Evolutionary conservation across 2,888 invertebrate genomes (phyloP).

Genomic region (Ormyrus labotus): DNA sequence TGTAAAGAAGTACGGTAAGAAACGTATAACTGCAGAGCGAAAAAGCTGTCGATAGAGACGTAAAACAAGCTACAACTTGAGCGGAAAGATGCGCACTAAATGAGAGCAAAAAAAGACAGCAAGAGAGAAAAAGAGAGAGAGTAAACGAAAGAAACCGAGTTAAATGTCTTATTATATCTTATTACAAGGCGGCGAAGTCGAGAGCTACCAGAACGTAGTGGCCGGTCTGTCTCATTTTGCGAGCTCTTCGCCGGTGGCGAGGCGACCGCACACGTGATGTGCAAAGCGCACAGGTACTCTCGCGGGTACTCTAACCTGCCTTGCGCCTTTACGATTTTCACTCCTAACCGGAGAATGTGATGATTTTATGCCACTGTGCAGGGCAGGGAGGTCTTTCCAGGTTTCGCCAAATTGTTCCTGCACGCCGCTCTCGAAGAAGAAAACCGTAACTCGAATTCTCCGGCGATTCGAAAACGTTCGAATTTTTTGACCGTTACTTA

Average conservation of each 20-base stretch:
- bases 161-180: conserved; percentile 51
- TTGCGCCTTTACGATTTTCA: conserved; percentile 20
- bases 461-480: too few species aligned
- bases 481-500: too few species aligned
- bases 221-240: conserved; percentile 59
- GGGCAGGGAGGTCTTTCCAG: too few species aligned
- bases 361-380: too few species aligned
- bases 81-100: not conserved
- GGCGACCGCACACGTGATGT: not conserved
- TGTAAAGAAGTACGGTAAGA: too few species aligned
- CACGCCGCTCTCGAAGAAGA: too few species aligned
- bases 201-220: not conserved
- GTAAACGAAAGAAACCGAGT: conserved; percentile 37
- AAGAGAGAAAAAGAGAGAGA: conserved; percentile 1
- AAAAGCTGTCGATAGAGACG: not conserved
- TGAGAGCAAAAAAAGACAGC: conserved; percentile 3
- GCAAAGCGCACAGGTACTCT: conserved; percentile 7
- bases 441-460: too few species aligned
- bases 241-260: conserved; percentile 39
- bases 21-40: too few species aligned
- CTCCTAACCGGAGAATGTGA: not conserved
- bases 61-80: not conserved
- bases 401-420: too few species aligned
- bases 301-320: too few species aligned
- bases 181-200: conserved; percentile 53